Base-by-base conservation (phyloP, 1,140 invertebrate species). In the Bilobella aurantiaca region DNA sequence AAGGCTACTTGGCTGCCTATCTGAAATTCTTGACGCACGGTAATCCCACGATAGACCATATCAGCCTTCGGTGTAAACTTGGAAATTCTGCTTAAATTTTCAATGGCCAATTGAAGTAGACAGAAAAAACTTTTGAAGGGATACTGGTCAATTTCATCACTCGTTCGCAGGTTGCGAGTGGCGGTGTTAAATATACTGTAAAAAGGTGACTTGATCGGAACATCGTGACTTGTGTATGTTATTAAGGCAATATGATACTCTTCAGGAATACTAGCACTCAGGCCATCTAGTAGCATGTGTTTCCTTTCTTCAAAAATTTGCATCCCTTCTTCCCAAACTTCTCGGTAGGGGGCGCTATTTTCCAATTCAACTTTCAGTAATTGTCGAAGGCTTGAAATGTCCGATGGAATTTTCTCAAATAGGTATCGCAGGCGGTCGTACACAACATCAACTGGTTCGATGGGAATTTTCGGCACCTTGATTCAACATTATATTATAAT, bases 221-320 rank as follows among this genome's bases (percentile, higher is more conserved):
- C 23, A 23, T 56, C 49, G 23, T 56, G 49, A 5, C 5, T 23
- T 5, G 49, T 56, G 49, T 56, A 56, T 8, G 49, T 23, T 14
- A 56, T 56, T 12, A 56, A 23, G 5, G 49, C 49, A 56, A 56
- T 56, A 23, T 56, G 49, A 23, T n/a, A 56, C 49, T 56, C 49
- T n/a, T 56, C 49, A n/a, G 49, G 49, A 5, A 56, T 25, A 14
- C 25, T 23, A 25, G 49, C 8, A 23, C 23, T 23, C 5, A 25
- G 5, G 12, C 12, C 12, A 18, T 42, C 34, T 18, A 12, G 8
- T 8, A 42, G 37, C 8, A 8, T n/a, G n/a, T n/a, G n/a, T 25
- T 14, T 25, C 49, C 23, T 56, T 25, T 56, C 3, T 5, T 5
- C 25, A 56, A 56, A 56, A 8, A 56, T 5, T 12, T 23, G 49